These are phyloP conservation scores for Aplochiton taeniatus DNA, from an alignment of 2,797 vertebrate species.

Conservation along the genomic window DNA sequence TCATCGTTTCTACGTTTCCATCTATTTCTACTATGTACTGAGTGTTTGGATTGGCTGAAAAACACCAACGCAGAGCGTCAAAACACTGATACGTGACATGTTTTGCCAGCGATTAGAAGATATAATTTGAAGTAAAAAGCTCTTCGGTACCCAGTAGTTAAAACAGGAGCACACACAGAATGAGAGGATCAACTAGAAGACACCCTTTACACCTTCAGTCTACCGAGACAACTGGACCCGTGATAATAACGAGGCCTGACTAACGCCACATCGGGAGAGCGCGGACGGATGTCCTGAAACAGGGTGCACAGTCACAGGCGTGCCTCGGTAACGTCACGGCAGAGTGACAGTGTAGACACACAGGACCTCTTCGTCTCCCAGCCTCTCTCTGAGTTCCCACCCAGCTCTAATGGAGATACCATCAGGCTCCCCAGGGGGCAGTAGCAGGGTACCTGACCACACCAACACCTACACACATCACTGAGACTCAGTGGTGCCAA, in stretches of 20 bases:
- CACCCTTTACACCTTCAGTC: too few relatives aligned
- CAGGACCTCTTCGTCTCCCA: not conserved
- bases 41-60: not conserved
- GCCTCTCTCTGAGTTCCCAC: not conserved
- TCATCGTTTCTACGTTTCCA: not conserved
- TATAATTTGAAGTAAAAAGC: too few relatives aligned
- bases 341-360: not conserved
- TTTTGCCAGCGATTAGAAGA: not conserved
- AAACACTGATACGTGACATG: not conserved
- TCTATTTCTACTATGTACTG: not conserved
- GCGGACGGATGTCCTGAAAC: not conserved
- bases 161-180: too few relatives aligned
- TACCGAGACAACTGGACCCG: too few relatives aligned
- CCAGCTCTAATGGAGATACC: conserved; percentile 9
- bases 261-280: too few relatives aligned
- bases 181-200: too few relatives aligned
- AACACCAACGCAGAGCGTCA: not conserved
- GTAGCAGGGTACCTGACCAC: not conserved
- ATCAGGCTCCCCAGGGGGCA: conserved; percentile 3
- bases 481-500: not conserved
- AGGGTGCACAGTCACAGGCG: not conserved
- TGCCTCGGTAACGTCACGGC: not conserved
- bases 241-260: too few relatives aligned
- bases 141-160: too few relatives aligned
- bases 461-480: not conserved